Evolutionary conservation across 1,140 invertebrate species (phyloP).

Genomic region (Temnothorax nylanderi): DNA sequence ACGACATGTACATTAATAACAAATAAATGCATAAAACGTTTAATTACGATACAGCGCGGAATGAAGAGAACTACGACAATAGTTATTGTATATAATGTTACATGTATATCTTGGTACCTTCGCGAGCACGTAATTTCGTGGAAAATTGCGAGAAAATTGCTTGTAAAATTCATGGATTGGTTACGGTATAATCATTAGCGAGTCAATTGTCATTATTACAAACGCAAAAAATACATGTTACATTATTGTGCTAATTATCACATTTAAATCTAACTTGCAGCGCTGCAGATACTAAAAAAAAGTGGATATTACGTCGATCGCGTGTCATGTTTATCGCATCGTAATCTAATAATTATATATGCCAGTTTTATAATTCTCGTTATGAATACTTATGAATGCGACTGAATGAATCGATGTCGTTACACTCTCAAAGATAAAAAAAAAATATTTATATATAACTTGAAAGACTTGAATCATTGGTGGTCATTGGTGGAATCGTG

Average conservation of each 20-base stretch:
- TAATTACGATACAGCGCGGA: neutral
- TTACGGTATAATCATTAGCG: neutral
- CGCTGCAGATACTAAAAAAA: neutral
- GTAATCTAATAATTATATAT: slow-evolving; percentile 25
- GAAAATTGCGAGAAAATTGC: neutral
- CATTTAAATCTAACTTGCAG: neutral
- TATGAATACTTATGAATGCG: slow-evolving; percentile 1
- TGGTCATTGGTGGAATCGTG: too few relatives aligned
- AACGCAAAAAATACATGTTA: neutral
- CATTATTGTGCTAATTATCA: neutral
- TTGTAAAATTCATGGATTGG: neutral
- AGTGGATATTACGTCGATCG: neutral
- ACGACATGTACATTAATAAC: neutral
- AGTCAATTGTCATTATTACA: neutral
- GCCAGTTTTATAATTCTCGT: neutral
- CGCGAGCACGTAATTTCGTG: neutral
- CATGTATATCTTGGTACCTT: neutral
- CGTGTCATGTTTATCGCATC: neutral
- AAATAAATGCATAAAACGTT: slow-evolving; percentile 5
- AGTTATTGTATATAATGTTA: neutral
- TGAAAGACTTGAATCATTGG: neutral
- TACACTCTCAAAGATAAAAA: neutral
- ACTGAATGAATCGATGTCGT: neutral
- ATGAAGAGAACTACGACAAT: slow-evolving; percentile 6
- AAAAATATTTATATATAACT: neutral